Conservation (phyloP, 2,797 vertebrate species). For the Pteronotus mesoamericanus region DNA sequence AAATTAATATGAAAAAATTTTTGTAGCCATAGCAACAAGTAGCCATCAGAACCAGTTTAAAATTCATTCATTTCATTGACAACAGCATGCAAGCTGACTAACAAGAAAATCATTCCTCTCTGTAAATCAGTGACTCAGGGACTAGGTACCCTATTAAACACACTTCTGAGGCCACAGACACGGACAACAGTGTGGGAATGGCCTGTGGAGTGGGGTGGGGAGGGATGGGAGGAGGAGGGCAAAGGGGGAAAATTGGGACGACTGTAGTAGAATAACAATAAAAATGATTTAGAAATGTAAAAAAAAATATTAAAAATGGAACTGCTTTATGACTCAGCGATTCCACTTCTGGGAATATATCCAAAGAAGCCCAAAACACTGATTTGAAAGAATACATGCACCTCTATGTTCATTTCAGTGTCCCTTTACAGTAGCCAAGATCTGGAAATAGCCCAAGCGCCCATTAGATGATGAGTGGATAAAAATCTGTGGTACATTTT, state of each 20-base stretch:
- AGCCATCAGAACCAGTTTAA: neutral
- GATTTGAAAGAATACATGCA: neutral
- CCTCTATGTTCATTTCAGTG: neutral
- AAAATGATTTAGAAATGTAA: too few relatives aligned
- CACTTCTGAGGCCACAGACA: neutral
- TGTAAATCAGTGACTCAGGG: neutral
- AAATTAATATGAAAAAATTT: neutral
- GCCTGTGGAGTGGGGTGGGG: too few relatives aligned
- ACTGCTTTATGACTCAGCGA: neutral
- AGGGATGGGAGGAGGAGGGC: too few relatives aligned
- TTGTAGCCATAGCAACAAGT: neutral
- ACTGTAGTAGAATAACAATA: too few relatives aligned
- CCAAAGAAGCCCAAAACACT: neutral
- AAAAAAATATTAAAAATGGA: neutral
- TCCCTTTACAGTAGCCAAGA: neutral
- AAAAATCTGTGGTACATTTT: neutral
- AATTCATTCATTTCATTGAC: neutral
- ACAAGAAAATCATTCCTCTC: neutral
- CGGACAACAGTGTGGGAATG: too few relatives aligned
- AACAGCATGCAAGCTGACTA: neutral
- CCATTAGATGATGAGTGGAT: neutral
- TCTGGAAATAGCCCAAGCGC: neutral
- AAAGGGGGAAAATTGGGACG: too few relatives aligned
- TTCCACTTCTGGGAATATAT: neutral
- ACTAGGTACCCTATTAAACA: neutral